These are phyloP conservation scores for Dynastes hyllus DNA, from an alignment of 2,888 invertebrate species.

Conservation along the genomic window DNA sequence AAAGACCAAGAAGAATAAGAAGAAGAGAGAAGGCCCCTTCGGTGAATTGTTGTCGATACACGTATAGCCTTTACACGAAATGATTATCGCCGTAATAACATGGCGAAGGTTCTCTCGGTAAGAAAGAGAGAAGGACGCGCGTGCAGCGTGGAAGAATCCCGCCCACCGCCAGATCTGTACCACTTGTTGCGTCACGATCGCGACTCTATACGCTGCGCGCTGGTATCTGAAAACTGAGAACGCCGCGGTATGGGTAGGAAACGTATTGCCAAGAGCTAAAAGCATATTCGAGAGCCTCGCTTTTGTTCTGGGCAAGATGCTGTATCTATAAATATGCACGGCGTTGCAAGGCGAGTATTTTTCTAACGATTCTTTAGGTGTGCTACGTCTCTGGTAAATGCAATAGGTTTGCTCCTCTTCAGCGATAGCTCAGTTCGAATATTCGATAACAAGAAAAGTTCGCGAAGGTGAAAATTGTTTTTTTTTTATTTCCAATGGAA, in stretches of 20 bases:
- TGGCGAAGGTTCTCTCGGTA: conserved; percentile 17
- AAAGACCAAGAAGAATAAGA: too few relatives aligned
- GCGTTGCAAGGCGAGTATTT: conserved; percentile 18
- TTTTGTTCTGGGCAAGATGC: conserved; percentile 11
- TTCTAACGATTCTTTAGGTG: conserved; percentile 5
- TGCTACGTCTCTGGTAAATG: not conserved
- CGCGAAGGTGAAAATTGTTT: too few relatives aligned
- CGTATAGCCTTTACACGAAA: conserved; percentile 56
- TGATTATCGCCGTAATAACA: conserved; percentile 68
- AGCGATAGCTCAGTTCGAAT: too few relatives aligned
- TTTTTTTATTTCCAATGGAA: too few relatives aligned
- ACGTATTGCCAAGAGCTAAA: not conserved
- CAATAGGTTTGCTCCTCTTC: conserved; percentile 20
- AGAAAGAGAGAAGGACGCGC: conserved; percentile 51
- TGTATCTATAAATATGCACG: not conserved
- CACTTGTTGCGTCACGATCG: conserved; percentile 58
- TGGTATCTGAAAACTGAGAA: too few relatives aligned
- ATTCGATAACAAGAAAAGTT: too few relatives aligned
- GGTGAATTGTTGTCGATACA: conserved; percentile 61
- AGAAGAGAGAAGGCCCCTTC: conserved; percentile 28
- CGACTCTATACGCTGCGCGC: conserved; percentile 8
- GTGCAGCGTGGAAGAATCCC: conserved; percentile 59
- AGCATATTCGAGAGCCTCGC: conserved; percentile 1
- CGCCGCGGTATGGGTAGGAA: conserved; percentile 11
- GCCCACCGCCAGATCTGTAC: conserved; percentile 59